These are phyloP conservation scores for Leptopilina syphax DNA, from an alignment of 2,888 invertebrate species.

Conservation along the genomic window DNA sequence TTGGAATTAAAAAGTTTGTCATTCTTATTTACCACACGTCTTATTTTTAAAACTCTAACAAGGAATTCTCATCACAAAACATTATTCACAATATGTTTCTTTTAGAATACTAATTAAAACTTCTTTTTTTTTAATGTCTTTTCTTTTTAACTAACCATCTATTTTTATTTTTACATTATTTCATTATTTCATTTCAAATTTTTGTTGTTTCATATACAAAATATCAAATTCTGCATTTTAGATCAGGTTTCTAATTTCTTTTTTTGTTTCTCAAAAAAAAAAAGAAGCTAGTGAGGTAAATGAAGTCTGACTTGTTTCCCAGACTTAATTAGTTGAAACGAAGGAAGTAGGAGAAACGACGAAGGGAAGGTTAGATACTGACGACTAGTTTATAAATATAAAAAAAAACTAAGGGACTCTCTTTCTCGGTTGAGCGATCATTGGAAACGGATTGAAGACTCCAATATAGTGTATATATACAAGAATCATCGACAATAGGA, in stretches of 20 bases:
- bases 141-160: not conserved
- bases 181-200: not conserved
- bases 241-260: not conserved
- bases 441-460: constrained; percentile 41
- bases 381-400: constrained; percentile 2
- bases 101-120: constrained; percentile 1
- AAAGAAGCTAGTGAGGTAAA: not conserved
- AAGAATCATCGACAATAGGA: constrained; percentile 58
- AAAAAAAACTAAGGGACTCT: not conserved
- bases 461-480: constrained; percentile 18
- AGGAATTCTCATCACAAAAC: constrained; percentile 6
- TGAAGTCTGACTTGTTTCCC: constrained; percentile 15
- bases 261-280: too few relatives aligned
- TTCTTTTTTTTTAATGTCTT: not conserved
- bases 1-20: constrained; percentile 5
- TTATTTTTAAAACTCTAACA: not conserved
- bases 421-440: constrained; percentile 32
- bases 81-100: not conserved
- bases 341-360: constrained; percentile 10
- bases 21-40: constrained; percentile 4
- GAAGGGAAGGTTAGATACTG: constrained; percentile 12
- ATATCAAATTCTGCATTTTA: not conserved
- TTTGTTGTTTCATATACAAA: not conserved
- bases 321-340: constrained; percentile 19
- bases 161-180: not conserved